phyloP scores from a whole-genome alignment of 2,113 vertebrate genomes.

The Chamaetylas fuelleborni region DNA sequence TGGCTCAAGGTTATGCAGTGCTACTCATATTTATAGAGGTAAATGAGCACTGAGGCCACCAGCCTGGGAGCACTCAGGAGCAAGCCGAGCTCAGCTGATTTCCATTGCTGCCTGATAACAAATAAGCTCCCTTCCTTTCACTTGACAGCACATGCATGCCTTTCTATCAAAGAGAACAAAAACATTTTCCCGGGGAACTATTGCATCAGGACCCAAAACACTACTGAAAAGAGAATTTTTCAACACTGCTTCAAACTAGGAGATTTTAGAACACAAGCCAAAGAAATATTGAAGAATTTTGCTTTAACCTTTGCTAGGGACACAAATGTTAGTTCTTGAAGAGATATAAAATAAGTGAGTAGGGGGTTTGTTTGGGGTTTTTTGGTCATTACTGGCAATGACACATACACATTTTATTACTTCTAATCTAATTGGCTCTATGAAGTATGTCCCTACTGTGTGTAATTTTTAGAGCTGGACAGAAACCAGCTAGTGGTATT shows the following conservation, averaged over 20 bases:
- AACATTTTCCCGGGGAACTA: background rate
- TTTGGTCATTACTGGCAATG: background rate
- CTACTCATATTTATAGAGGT: background rate
- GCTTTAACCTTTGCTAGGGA: background rate
- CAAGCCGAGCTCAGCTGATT: background rate
- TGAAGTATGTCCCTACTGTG: background rate
- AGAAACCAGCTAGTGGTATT: slow-evolving; percentile 16
- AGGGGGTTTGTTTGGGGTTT: background rate
- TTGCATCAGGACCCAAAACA: background rate
- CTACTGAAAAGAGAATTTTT: background rate
- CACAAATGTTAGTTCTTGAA: background rate
- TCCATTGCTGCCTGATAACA: background rate
- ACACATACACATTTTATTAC: background rate
- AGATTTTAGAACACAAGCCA: background rate
- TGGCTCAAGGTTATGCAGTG: rapidly evolving
- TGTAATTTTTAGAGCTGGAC: slow-evolving; percentile 26
- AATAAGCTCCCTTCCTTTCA: background rate
- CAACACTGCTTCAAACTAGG: background rate
- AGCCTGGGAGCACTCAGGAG: background rate
- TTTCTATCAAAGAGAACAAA: background rate
- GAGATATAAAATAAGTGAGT: background rate
- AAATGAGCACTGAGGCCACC: background rate
- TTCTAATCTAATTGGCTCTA: background rate
- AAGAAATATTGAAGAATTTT: background rate
- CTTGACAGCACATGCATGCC: background rate